Base-by-base conservation (phyloP, 1,140 invertebrate genomes). In the Pseudomyrmex gracilis region DNA sequence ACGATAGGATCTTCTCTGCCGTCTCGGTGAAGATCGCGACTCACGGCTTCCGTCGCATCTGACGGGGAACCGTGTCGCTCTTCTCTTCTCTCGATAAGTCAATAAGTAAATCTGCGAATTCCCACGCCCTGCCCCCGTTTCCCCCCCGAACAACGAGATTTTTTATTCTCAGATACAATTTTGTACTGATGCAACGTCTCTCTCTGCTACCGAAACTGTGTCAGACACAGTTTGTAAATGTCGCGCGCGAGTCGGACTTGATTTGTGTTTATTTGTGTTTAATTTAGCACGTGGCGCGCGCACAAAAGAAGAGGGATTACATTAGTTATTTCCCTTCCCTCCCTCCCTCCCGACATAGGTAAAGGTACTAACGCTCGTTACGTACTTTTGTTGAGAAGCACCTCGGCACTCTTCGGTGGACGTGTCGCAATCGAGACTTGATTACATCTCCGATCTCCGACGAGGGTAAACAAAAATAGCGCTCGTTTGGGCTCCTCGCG, bases 31-130 rank as follows among this genome's bases (percentile, higher is more conserved):
- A 77, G 87, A 88, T 89, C 84, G 74, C 84, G 74, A 89, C 86
- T 89, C 85, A 88, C 86, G 51, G 86, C 87, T 89, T 89, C 87
- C 78, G 87, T 89, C 74, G 43, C 67, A 57, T 76, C 51, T 83
- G 68, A 87, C 78, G 17, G 47, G 12, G 82, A 68, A 15, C 60
- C 85, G 58, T 77, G 66, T 83, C 45, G 78, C 83, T 13, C 34
- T 70, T 51, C 51, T 13, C 51, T 55, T 49, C 17, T 34, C 43
- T 8, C 13, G 20, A 78, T 70, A 70, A 80, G 70, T 70, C 76
- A 45, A 80, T 70, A 57, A 70, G 60, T 70, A 58, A 55, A 80
- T 80, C 76, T 24, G 53, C 66, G 12, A 80, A 70, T 80, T 80
- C 53, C 76, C 66, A 78, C 64, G 74, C 47, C 47, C 45, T 51